Conservation (phyloP, 2,888 invertebrate genomes). For the Nemurella pictetii region DNA sequence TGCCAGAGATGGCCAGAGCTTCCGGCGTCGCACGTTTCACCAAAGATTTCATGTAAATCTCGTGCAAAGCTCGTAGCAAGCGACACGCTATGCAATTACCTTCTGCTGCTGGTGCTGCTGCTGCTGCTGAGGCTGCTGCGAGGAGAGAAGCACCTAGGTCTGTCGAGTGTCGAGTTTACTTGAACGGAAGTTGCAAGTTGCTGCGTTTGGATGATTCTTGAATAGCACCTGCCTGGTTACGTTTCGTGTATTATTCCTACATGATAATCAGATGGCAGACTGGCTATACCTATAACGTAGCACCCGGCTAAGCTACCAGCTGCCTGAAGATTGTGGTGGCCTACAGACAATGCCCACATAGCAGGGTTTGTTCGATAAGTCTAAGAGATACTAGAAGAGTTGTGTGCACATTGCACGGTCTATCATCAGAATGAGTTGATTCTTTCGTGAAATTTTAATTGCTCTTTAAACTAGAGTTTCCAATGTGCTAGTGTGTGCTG, state of each 20-base stretch:
- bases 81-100: neutral
- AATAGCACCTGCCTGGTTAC: conserved; percentile 6
- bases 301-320: neutral
- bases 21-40: neutral
- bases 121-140: too few species aligned
- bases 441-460: too few species aligned
- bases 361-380: neutral
- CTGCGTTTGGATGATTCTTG: neutral
- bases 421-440: too few species aligned
- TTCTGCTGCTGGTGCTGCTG: too few species aligned
- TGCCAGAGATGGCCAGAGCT: neutral
- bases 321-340: neutral
- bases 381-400: too few species aligned
- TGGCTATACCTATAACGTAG: too few species aligned
- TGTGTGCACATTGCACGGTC: too few species aligned
- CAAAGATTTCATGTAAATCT: neutral
- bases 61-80: neutral
- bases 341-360: neutral
- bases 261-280: neutral
- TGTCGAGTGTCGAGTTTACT: neutral
- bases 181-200: neutral
- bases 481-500: too few species aligned
- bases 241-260: neutral
- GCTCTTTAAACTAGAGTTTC: too few species aligned
- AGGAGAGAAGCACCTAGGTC: neutral